Base-by-base conservation (phyloP, 1,140 invertebrate species). In the Lucilia cuprina region DNA sequence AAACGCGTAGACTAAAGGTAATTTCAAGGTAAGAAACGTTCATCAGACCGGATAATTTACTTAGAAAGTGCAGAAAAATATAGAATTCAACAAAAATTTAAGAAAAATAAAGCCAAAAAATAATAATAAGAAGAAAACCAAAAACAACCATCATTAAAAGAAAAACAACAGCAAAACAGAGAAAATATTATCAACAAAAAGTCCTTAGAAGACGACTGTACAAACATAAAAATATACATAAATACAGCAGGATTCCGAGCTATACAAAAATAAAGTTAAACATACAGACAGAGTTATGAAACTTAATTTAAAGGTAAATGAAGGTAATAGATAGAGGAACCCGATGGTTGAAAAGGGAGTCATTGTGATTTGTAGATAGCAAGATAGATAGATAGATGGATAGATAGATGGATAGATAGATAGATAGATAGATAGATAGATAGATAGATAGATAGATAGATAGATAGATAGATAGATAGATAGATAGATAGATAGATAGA, bases 11-110 rank as follows among this genome's bases (percentile, higher is more conserved):
- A 77, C 74, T 77, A n/a, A 77, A 77, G 49, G 49, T 47, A 55
- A 82, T 82, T 82, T 82, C 14, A 82, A 82, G 80, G 80, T 82
- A 82, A 55, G 80, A 30, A 82, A 82, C 49, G 19, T 82, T 34
- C 80, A 82, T 30, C 50, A 82, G 80, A 82, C 47, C 80, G 80
- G 5, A 82, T 82, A 82, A 82, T 82, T 82, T 82, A 82, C 41
- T 82, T 55, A 82, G 7, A 35, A 75, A 75, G 74, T 75, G 13
- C 55, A 60, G 55, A 60, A 60, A 75, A 35, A 14, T 4, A 25
- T 35, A 25, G 4, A 75, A 30, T 25, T 25, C 74, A 35, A 19
- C 74, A 35, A 30, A 75, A 25, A 25, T 75, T 35, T 5, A 5
- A 21, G 74, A 75, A 75, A 21, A 75, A 25, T n/a, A n/a, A 30